Conservation (phyloP, 2,113 vertebrate species). For the Dasyprocta punctata region DNA sequence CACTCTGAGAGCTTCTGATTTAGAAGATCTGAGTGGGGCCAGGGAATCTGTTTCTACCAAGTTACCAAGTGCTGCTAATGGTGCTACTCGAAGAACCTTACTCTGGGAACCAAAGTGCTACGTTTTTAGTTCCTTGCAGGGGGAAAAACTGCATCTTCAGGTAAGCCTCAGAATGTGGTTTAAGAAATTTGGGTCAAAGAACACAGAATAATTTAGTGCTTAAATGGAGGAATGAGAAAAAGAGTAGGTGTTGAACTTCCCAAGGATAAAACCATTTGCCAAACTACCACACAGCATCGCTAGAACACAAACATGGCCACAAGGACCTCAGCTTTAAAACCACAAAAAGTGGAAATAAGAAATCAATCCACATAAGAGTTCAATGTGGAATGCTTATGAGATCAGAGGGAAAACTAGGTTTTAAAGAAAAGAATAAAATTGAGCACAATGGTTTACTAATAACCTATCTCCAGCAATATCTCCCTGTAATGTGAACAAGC, state of each 20-base stretch:
- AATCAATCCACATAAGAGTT: background rate
- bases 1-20: background rate
- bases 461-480: background rate
- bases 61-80: background rate
- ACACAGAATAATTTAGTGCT: background rate
- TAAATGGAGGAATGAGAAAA: background rate
- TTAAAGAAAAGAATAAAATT: background rate
- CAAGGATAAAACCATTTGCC: background rate
- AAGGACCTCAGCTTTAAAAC: background rate
- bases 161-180: background rate
- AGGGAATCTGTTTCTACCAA: background rate
- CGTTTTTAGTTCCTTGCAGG: background rate
- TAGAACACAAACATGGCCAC: background rate
- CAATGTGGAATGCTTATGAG: background rate
- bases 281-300: background rate
- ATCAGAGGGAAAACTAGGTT: background rate
- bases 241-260: background rate
- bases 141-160: background rate
- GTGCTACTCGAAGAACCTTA: background rate
- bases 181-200: background rate
- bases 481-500: background rate
- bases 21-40: background rate
- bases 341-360: background rate
- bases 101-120: background rate
- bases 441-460: background rate